Percentiles rank a stretch among this genome's conserved stretches.
These are phyloP conservation scores for Drosophila watanabei DNA, from an alignment of 1,140 invertebrate species.

Conservation along the genomic window DNA sequence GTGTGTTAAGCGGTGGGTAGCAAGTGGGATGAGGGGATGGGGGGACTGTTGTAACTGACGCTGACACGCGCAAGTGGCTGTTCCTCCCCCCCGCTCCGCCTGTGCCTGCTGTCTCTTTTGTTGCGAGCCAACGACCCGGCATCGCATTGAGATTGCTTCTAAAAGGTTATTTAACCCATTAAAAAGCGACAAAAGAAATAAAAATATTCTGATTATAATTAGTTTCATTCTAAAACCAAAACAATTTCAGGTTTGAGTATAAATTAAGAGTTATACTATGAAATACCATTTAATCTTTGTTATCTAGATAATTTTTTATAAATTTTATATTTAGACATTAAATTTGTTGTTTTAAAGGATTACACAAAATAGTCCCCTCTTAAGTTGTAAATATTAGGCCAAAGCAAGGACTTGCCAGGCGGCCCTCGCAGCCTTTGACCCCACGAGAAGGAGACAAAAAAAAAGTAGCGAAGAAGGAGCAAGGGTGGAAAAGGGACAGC, in stretches of 20 bases:
- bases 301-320: not conserved
- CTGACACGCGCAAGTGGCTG: slow-evolving; percentile 66
- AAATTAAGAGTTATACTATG: not conserved
- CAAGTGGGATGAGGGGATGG: not conserved
- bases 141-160: slow-evolving; percentile 66
- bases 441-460: slow-evolving; percentile 52
- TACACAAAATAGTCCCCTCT: slow-evolving; percentile 16
- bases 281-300: not conserved
- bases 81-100: not conserved
- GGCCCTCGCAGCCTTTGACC: slow-evolving; percentile 23
- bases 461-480: slow-evolving; percentile 18
- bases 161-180: slow-evolving; percentile 81
- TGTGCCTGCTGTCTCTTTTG: slow-evolving; percentile 36
- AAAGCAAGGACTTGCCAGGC: slow-evolving; percentile 11
- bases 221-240: not conserved
- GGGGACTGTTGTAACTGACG: slow-evolving; percentile 57
- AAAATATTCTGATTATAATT: not conserved
- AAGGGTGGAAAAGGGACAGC: slow-evolving; percentile 6
- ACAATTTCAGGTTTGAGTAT: not conserved
- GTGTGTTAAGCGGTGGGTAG: not conserved
- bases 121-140: slow-evolving; percentile 64
- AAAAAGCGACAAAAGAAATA: slow-evolving; percentile 32
- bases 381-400: slow-evolving; percentile 11
- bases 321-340: not conserved
- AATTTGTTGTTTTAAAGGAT: slow-evolving; percentile 41